Evolutionary conservation across 2,113 vertebrate genomes (phyloP), one percentile per base, ranked within the genome.

Genomic region (Petroica traversi): DNA sequence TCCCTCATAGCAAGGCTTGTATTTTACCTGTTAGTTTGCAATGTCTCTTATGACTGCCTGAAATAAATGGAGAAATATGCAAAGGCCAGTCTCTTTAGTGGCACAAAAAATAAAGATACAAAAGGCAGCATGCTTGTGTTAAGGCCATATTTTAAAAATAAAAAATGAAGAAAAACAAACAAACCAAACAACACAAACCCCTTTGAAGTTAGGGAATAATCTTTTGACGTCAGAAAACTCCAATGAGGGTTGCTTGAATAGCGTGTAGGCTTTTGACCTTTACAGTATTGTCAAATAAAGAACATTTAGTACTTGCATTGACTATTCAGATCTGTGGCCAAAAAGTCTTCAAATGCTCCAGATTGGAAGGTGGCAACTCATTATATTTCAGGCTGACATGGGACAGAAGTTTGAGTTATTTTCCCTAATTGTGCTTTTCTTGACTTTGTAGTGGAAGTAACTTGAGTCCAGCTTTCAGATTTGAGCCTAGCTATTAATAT

Each of bases 11-110:
- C 57, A 68, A 13, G 24, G 48, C 57, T 96, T 95, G 58, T 94
- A 63, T 96, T 97, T 97, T 95, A 94, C 94, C 69, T 93, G 68
- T 85, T 92, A 16, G 54, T 68, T 91, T 95, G 61, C 88, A 75
- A 64, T 9, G 19, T 84, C 46, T 6, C 69, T 46, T 75, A 40
- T 34, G 76, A 84, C 72, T 93, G 48, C 83, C 74, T 52, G 92
- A 85, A 78, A 92, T 91, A 75, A 55, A 87, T 31, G 33, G 64
- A 95, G 94, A 84, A 58, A 89, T 76, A 80, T 34, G 49, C 51
- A 77, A 81, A 92, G 46, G 19, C 62, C 51, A 48, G 19, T 29
- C 22, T 85, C 54, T 61, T 46, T n/a, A 67, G 25, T 38, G 46
- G 54, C 54, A 72, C 33, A 29, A 45, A 80, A 87, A 93, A 40